Evolutionary conservation across 23 tunicate genomes (phyloP), one percentile per base, ranked within the genome.

Genomic region (Ascidia mentula): DNA sequence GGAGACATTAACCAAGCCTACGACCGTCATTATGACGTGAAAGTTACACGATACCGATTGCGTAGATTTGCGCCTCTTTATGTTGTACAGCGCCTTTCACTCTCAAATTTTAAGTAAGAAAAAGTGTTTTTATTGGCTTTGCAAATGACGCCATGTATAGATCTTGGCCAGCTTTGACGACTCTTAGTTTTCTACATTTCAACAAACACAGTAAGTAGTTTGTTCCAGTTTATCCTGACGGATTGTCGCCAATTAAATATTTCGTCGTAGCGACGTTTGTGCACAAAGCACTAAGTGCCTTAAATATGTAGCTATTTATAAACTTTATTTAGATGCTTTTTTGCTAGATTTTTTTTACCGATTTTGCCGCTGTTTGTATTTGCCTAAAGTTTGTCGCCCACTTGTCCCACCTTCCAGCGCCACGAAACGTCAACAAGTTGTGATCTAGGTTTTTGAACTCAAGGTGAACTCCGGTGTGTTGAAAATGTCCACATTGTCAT

Each of bases 21-120:
- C 65, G 65, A 53, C 65, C 65, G 65, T 53, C 65, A 53, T 53
- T 53, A 53, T 53, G 65, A 53, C 65, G 65, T 53, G 65, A 53
- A 20, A 53, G 65, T 28, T 53, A 53, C 65, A 53, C 22, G 65
- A 53, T 53, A 53, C 65, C 65, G 65, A 53, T 53, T 53, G 24
- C 65, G 65, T 53, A 20, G 22, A 9, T 53, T 53, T 53, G 28
- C 2, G 28, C 12, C 13, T 53, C 65, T 53, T n/a, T n/a, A 26
- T 28, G 7, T 53, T 53, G 65, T 53, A 53, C 24, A 53, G 65
- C 24, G 28, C 22, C 24, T 53, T 53, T 28, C 24, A 53, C 22
- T 20, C 24, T 53, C 24, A 28, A 20, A 53, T 53, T 53, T 9
- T 53, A 42, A 9, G 53, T 53, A 53, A 53, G 65, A 3, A 9